phyloP scores from a whole-genome alignment of 2,888 invertebrate genomes.

The Anthoptus insignis region DNA sequence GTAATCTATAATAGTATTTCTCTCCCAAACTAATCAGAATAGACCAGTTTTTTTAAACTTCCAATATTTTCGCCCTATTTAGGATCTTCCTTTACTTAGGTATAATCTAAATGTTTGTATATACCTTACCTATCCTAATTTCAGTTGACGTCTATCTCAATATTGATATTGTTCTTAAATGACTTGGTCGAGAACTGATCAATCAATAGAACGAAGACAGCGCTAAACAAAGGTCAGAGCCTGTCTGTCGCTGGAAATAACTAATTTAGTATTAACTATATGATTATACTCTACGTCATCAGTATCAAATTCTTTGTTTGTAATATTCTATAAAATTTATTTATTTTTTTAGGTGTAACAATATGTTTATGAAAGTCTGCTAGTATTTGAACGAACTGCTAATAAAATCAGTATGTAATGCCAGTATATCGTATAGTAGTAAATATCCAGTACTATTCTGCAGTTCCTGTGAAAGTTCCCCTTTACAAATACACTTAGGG shows the following conservation, averaged over 20 bases:
- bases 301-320: no score
- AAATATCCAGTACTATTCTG: no score
- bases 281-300: no score
- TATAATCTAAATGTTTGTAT: background rate
- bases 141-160: conserved; percentile 77
- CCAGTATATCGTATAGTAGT: no score
- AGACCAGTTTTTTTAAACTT: background rate
- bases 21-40: background rate
- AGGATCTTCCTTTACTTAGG: background rate
- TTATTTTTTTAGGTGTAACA: no score
- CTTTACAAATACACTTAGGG: no score
- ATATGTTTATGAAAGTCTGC: no score
- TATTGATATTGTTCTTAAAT: conserved; percentile 40
- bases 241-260: conserved; percentile 62
- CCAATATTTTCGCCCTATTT: background rate
- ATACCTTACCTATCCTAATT: conserved; percentile 55
- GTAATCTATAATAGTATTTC: background rate
- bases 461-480: no score
- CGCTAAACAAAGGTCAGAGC: conserved; percentile 82
- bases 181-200: conserved; percentile 29
- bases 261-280: no score
- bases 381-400: no score
- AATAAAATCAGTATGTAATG: no score
- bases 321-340: no score
- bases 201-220: conserved; percentile 67